Base-by-base conservation (phyloP, 2,797 vertebrate genomes). In the Sphenodon punctatus region DNA sequence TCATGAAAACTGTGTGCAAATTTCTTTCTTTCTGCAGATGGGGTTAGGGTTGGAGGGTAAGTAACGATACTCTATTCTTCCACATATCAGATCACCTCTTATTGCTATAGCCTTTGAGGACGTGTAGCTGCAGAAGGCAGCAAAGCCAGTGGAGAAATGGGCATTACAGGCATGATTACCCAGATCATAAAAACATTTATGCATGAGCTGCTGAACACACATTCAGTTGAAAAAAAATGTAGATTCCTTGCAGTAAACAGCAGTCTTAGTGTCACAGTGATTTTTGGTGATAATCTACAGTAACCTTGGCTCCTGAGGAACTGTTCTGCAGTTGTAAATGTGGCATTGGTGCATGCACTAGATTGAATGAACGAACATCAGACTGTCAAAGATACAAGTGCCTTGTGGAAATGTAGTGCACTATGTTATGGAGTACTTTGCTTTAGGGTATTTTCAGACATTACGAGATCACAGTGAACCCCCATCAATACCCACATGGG, bases 331-430 rank as follows among this genome's bases (percentile, higher is more conserved):
- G 22, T 81, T 27, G 68, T 39, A 74, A 80, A 39, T 45, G 27
- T 71, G 82, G 19, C 84, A 89, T 42, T 46, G 36, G 51, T 42
- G 63, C 84, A 74, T 87, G 70, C 85, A 78, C 80, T 60, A 82
- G 51, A 61, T 60, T 34, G 68, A 66, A 51, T 53, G 66, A 30
- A 42, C 49, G 66, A 30, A 42, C 49, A 45, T 75, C 55, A 45
- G 75, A 6, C 30, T 45, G 32, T 46, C 46, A 63, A n/a, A 46
- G 38, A 34, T 7, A 53, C 46, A 53, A 27, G 20, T n/a, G n/a
- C n/a, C n/a, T n/a, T n/a, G n/a, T n/a, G n/a, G n/a, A n/a, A n/a
- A n/a, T n/a, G n/a, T n/a, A n/a, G n/a, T n/a, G n/a, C n/a, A n/a
- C n/a, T n/a, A n/a, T n/a, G n/a, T n/a, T n/a, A n/a, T n/a, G n/a